Conservation (phyloP, 1,140 invertebrate genomes). For the Magallana angulata region DNA sequence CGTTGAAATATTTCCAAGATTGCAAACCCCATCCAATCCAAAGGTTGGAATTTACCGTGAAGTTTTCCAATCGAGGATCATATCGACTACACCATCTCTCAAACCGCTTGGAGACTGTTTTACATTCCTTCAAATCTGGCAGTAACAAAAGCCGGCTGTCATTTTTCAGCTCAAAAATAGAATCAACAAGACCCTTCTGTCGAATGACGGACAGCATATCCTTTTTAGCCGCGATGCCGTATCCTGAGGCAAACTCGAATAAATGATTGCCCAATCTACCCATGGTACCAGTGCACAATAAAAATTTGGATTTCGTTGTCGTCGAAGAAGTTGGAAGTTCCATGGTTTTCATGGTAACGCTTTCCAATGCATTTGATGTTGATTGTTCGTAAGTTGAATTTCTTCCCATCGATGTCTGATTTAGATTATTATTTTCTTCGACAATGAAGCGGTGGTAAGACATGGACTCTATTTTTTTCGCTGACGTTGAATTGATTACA, state of each 20-base stretch:
- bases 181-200: background rate
- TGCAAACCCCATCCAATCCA: slow-evolving; percentile 32
- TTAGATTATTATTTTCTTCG: background rate
- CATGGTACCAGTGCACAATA: background rate
- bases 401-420: background rate
- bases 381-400: background rate
- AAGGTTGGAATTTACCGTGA: background rate
- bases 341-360: background rate
- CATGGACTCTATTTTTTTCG: background rate
- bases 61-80: slow-evolving; percentile 35
- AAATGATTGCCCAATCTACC: slow-evolving; percentile 61
- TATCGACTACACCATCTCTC: slow-evolving; percentile 29
- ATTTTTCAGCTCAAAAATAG: slow-evolving; percentile 13
- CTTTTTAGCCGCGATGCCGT: slow-evolving; percentile 53
- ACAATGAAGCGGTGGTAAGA: background rate
- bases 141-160: background rate
- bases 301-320: background rate
- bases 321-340: background rate
- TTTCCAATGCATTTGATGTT: background rate
- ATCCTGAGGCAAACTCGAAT: slow-evolving; percentile 60
- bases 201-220: slow-evolving; percentile 32
- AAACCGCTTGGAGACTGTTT: too few species aligned
- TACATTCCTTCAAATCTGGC: background rate
- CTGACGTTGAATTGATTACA: background rate
- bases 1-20: slow-evolving; percentile 50